Percentiles rank a stretch among this genome's conserved stretches.
phyloP scores from a whole-genome alignment of 2,113 vertebrate species.

The Upupa epops region DNA sequence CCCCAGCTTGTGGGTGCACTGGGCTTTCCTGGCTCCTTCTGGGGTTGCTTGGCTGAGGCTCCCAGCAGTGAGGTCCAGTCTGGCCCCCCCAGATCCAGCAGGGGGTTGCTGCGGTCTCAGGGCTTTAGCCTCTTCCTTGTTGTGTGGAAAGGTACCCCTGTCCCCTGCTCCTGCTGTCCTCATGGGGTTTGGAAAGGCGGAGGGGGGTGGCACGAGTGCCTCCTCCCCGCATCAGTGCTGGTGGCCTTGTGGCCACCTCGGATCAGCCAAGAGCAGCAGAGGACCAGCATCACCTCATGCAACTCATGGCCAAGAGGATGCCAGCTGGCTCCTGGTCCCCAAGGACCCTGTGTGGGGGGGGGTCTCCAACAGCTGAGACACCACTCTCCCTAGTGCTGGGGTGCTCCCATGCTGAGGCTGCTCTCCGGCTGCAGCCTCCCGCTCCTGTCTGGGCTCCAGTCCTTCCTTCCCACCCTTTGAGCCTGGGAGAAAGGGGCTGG shows the following conservation, averaged over 20 bases:
- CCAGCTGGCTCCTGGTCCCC: not conserved
- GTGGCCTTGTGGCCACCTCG: not conserved
- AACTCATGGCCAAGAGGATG: too few relatives aligned
- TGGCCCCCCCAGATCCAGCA: not conserved
- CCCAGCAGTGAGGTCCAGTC: not conserved
- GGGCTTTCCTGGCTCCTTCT: not conserved
- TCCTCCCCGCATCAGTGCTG: not conserved
- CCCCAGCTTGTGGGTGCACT: fast-evolving
- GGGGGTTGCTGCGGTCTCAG: not conserved
- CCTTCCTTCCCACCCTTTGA: not conserved
- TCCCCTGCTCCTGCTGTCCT: not conserved
- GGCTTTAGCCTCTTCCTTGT: not conserved
- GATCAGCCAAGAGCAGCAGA: too few relatives aligned
- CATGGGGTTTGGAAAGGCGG: fast-evolving
- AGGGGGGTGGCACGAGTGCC: too few relatives aligned
- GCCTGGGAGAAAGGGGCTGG: not conserved
- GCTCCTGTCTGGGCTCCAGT: fast-evolving
- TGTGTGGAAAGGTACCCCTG: not conserved
- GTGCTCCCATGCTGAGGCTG: not conserved
- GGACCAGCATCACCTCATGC: too few relatives aligned
- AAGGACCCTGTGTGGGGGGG: not conserved
- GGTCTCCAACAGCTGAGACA: not conserved
- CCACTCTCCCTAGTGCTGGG: fast-evolving
- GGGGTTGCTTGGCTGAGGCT: not conserved
- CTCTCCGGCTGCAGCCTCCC: not conserved